Conservation (phyloP, 2,797 vertebrate genomes). For the Clarias laeviceps region DNA sequence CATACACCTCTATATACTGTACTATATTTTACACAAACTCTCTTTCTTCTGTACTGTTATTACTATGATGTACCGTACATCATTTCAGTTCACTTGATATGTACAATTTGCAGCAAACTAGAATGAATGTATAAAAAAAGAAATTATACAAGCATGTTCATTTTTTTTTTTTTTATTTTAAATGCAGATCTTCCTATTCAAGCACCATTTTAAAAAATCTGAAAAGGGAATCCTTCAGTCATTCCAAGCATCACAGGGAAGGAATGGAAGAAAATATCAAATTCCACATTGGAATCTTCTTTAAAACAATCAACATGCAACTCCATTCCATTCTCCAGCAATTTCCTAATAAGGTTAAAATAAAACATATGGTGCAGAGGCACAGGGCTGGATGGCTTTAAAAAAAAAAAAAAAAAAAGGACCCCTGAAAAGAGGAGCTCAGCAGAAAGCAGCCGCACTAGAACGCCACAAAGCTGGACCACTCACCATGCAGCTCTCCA, state of each 20-base stretch:
- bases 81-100: constrained; percentile 49
- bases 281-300: constrained; percentile 45
- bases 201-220: constrained; percentile 13
- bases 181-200: neutral
- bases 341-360: constrained; percentile 63
- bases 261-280: constrained; percentile 39
- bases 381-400: constrained; percentile 25
- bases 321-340: constrained; percentile 37
- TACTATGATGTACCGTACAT: constrained; percentile 20
- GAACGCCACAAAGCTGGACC: constrained; percentile 44
- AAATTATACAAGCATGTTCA: too few species aligned
- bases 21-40: constrained; percentile 39
- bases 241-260: constrained; percentile 29
- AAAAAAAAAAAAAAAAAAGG: constrained; percentile 16
- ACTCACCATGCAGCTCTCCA: constrained; percentile 38
- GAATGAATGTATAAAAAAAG: neutral
- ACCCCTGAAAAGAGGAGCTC: constrained; percentile 25
- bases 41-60: neutral
- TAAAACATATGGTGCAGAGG: constrained; percentile 56
- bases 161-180: neutral
- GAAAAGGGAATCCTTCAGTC: constrained; percentile 25
- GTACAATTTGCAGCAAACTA: constrained; percentile 9
- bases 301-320: constrained; percentile 31
- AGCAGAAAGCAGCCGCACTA: constrained; percentile 36
- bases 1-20: too few species aligned